These are phyloP conservation scores for Agrochola lota DNA, from an alignment of 2,888 invertebrate genomes.

Conservation along the genomic window DNA sequence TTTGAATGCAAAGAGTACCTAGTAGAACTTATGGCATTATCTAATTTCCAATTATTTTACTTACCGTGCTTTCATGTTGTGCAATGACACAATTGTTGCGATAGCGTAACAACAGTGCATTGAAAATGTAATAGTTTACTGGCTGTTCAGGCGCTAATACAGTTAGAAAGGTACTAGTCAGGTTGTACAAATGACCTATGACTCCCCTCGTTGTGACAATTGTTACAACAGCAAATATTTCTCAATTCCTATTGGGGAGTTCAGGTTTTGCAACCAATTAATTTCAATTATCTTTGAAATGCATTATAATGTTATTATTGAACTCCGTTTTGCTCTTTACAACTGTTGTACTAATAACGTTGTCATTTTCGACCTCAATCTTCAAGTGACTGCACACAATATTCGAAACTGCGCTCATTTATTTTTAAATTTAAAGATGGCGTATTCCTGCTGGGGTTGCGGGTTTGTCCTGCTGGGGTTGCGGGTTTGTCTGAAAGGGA, in stretches of 20 bases:
- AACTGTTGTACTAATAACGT: slow-evolving; percentile 15
- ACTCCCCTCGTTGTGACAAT: slow-evolving; percentile 40
- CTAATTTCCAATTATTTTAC: not conserved
- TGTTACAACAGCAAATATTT: slow-evolving; percentile 22
- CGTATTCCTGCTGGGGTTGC: too few species aligned
- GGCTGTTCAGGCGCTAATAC: slow-evolving; percentile 6
- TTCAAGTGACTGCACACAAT: slow-evolving; percentile 1
- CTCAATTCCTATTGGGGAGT: slow-evolving; percentile 17
- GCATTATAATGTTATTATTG: not conserved
- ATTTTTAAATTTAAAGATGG: not conserved
- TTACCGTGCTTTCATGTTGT: slow-evolving; percentile 11
- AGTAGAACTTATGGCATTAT: not conserved
- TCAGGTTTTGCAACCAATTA: slow-evolving; percentile 25
- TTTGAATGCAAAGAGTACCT: not conserved
- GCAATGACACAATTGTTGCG: slow-evolving; percentile 5
- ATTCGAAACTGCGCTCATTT: not conserved
- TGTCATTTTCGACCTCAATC: slow-evolving; percentile 26
- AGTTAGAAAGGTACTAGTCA: slow-evolving; percentile 36
- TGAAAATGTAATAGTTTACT: slow-evolving; percentile 17
- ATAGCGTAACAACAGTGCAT: slow-evolving; percentile 21
- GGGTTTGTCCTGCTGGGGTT: too few species aligned
- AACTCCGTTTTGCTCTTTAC: not conserved
- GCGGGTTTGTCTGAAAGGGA: too few species aligned
- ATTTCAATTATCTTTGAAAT: slow-evolving; percentile 30
- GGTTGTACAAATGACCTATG: slow-evolving; percentile 43